phyloP scores from a whole-genome alignment of 1,140 invertebrate species.

The Diorhabda carinulata region DNA sequence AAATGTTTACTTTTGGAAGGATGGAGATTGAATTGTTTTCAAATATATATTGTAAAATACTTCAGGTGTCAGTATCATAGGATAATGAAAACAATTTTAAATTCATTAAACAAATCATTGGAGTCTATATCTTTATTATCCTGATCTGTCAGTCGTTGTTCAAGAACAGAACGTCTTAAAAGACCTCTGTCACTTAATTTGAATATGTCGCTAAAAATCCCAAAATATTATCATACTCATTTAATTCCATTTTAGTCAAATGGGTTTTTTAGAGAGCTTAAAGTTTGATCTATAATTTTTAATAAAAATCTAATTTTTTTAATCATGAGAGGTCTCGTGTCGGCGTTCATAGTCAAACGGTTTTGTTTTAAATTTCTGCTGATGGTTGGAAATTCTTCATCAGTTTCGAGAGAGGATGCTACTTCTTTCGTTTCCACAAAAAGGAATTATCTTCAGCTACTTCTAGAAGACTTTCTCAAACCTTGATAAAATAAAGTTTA shows the following conservation, averaged over 20 bases:
- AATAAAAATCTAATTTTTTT: background rate
- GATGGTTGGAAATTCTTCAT: background rate
- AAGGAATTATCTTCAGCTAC: background rate
- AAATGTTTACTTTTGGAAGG: slow-evolving; percentile 11
- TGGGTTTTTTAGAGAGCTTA: background rate
- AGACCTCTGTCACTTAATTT: background rate
- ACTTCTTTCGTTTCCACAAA: background rate
- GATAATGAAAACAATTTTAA: slow-evolving; percentile 5
- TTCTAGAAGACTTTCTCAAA: background rate
- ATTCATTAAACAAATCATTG: too few relatives aligned
- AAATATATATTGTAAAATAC: slow-evolving; percentile 1
- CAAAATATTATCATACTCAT: background rate
- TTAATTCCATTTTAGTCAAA: background rate
- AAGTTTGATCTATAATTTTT: background rate
- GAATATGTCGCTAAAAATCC: background rate
- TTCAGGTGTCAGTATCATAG: slow-evolving; percentile 4
- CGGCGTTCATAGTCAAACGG: background rate
- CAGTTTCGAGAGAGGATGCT: background rate
- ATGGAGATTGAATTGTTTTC: slow-evolving; percentile 11
- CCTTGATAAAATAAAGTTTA: background rate
- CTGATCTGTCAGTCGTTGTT: background rate
- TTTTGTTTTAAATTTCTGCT: background rate
- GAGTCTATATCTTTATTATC: too few relatives aligned
- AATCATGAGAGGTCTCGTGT: background rate
- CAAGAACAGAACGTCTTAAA: slow-evolving; percentile 1